Conservation (phyloP, 2,888 invertebrate genomes). For the Drosophila nr. fundita region DNA sequence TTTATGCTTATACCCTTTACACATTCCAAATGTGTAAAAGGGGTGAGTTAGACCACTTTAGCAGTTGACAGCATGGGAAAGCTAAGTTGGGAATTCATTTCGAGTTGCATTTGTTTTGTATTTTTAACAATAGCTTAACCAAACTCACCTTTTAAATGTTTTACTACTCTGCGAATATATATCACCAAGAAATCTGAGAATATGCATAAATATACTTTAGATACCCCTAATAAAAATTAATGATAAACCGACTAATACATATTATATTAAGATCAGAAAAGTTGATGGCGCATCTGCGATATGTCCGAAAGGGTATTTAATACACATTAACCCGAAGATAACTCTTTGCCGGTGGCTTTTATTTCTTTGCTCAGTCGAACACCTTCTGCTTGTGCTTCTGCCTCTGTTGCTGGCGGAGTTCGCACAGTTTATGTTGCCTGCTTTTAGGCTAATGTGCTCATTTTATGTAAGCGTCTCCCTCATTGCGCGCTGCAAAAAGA, state of each 20-base stretch:
- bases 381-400: conserved; percentile 33
- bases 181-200: neutral
- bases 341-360: conserved; percentile 19
- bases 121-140: neutral
- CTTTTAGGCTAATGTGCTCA: conserved; percentile 74
- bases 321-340: neutral
- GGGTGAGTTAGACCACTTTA: neutral
- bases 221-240: no score
- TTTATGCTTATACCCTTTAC: conserved; percentile 33
- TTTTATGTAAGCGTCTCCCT: conserved; percentile 54
- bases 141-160: neutral
- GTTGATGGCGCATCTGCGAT: neutral
- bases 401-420: conserved; percentile 21
- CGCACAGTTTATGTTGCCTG: conserved; percentile 53
- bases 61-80: neutral
- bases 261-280: no score
- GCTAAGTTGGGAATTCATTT: neutral
- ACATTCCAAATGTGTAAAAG: neutral
- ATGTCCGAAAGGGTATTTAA: conserved; percentile 14
- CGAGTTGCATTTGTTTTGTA: neutral
- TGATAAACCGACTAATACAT: no score
- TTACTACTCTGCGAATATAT: neutral
- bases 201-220: neutral
- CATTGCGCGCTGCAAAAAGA: conserved; percentile 36
- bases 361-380: conserved; percentile 50